These are phyloP conservation scores for Pristionchus maxplancki DNA, from an alignment of 2,888 invertebrate species.

Conservation along the genomic window DNA sequence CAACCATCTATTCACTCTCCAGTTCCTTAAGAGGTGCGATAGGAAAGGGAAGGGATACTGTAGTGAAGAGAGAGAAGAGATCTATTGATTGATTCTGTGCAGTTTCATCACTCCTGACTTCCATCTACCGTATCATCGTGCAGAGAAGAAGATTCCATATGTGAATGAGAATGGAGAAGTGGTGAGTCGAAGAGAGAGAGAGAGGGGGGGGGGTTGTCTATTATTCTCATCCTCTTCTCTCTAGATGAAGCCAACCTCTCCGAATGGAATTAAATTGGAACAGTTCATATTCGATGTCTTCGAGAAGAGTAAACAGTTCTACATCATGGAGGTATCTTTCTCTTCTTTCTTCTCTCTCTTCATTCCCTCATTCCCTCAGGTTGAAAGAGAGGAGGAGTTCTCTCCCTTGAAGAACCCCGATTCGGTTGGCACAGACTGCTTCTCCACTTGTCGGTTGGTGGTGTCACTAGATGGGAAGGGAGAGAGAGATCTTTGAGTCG, in stretches of 20 bases:
- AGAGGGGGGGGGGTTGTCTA: not conserved
- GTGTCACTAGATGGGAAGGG: not conserved
- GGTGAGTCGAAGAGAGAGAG: constrained; percentile 11
- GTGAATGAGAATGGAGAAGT: constrained; percentile 82
- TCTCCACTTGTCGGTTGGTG: constrained; percentile 83
- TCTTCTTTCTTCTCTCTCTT: not conserved
- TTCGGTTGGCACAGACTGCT: constrained; percentile 85
- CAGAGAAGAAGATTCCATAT: constrained; percentile 96
- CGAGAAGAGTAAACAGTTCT: constrained; percentile 91
- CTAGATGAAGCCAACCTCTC: constrained; percentile 85
- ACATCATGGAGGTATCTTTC: constrained; percentile 83
- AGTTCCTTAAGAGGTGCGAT: constrained; percentile 84
- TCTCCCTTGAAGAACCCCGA: constrained; percentile 96
- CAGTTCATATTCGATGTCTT: constrained; percentile 99
- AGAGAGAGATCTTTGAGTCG: constrained; percentile 15
- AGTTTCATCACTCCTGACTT: constrained; percentile 82
- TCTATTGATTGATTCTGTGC: constrained; percentile 35
- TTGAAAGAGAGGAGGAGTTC: constrained; percentile 94
- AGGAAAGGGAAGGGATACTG: not conserved
- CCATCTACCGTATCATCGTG: constrained; percentile 90
- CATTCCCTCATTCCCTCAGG: constrained; percentile 77
- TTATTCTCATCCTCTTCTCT: constrained; percentile 45
- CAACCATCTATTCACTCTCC: constrained; percentile 94
- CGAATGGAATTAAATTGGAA: constrained; percentile 98
- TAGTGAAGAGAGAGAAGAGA: not conserved